Conservation (phyloP, 2,888 invertebrate species). For the Tholera decimalis region DNA sequence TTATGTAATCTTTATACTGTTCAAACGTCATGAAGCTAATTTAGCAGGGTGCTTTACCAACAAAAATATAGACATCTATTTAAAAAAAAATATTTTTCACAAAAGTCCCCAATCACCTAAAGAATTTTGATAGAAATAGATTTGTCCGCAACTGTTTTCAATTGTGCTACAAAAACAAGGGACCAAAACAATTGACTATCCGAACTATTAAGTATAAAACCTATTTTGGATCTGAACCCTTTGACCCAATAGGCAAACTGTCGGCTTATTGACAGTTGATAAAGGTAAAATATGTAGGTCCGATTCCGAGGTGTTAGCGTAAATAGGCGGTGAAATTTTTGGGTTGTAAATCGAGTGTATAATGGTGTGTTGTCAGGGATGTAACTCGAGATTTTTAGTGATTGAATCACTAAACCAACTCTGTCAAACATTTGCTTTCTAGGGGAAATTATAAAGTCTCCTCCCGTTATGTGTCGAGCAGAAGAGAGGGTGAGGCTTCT, state of each 20-base stretch:
- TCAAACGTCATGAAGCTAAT: too few species aligned
- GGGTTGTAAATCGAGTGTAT: constrained; percentile 22
- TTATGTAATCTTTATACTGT: too few species aligned
- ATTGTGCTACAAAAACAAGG: constrained; percentile 4
- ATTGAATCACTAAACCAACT: too few species aligned
- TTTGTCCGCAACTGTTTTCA: too few species aligned
- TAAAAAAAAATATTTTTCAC: too few species aligned
- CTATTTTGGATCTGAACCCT: constrained; percentile 27
- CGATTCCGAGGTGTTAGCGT: constrained; percentile 17
- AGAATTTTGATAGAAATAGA: neutral
- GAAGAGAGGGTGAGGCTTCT: too few species aligned
- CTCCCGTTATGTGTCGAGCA: too few species aligned
- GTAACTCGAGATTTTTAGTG: too few species aligned
- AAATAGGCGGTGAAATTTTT: constrained; percentile 16
- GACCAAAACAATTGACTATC: constrained; percentile 1
- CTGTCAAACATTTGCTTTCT: too few species aligned
- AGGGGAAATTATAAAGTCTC: too few species aligned
- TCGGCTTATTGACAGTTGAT: constrained; percentile 28
- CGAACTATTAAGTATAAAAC: constrained; percentile 24
- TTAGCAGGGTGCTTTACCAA: too few species aligned
- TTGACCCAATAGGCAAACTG: constrained; percentile 13
- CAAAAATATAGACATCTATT: too few species aligned
- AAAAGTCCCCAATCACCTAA: neutral
- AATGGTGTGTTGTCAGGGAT: neutral
- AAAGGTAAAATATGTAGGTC: constrained; percentile 37